Base-by-base conservation (phyloP, 1,140 invertebrate genomes). In the Sitophilus oryzae region DNA sequence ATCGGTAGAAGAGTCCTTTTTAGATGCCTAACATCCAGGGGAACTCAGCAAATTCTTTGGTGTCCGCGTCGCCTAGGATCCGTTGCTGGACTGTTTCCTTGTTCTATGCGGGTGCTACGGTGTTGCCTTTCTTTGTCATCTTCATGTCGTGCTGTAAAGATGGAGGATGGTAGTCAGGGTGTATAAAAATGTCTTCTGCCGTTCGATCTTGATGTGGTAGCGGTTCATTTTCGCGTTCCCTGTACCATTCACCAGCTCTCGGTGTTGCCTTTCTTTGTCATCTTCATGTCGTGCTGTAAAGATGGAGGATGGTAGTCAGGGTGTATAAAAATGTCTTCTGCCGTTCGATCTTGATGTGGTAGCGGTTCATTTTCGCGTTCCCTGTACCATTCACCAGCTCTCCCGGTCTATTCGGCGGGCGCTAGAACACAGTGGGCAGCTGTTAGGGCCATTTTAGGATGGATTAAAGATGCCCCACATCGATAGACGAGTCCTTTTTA, bases 201-300 rank as follows among this genome's bases (percentile, higher is more conserved):
- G n/a, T n/a, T n/a, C n/a, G n/a, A 18, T 55, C 55, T 56, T 78
- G 74, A 62, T 79, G 77, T 1, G 68, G 68, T 43, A 73, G 65
- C 4, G 74, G 70, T 65, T 81, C 79, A 3, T 70, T 61, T 8
- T 54, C 62, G 16, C 62, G 69, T 60, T 75, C 69, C 40, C 76
- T 78, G 59, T 81, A 75, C 75, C 77, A 81, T 65, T 80, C 79
- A 0, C 78, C 78, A 1, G 78, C 66, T 38, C 76, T 66, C 2
- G 5, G 72, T 61, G 41, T 74, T 73, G 23, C 82, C 71, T 54
- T 80, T 68, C 37, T 61, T 50, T 1, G 73, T 72, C 1, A 80
- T 67, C 1, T 74, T 61, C 6, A 86, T 73, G 63, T 91, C 87
- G 60, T 89, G 83, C 58, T 71, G 75, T 2, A 87, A 67, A 74